Evolutionary conservation across 2,113 vertebrate genomes (phyloP).

Genomic region (Dolichotis patagonum): DNA sequence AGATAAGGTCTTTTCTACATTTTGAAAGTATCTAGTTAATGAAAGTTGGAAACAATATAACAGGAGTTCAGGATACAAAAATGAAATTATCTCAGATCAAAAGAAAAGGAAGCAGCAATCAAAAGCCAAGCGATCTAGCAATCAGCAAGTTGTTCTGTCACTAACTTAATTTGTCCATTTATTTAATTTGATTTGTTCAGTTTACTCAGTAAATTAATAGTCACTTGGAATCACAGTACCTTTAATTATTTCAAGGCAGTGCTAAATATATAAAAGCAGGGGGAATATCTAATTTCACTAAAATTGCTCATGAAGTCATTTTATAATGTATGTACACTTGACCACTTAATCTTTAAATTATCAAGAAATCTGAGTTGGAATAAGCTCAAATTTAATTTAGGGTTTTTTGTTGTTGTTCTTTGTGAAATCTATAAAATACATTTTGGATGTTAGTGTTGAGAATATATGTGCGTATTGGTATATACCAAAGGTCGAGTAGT

Average conservation of each 20-base stretch:
- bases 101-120: slow-evolving; percentile 60
- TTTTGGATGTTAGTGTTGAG: slow-evolving; percentile 1
- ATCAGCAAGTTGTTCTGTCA: slow-evolving; percentile 67
- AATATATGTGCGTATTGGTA: neutral
- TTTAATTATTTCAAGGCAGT: slow-evolving; percentile 78
- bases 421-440: neutral
- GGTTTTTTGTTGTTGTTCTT: neutral
- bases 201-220: slow-evolving; percentile 77
- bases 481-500: neutral
- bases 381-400: slow-evolving; percentile 19
- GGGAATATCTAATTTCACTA: slow-evolving; percentile 71
- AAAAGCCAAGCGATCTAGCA: slow-evolving; percentile 44
- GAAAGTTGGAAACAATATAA: slow-evolving; percentile 65
- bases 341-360: slow-evolving; percentile 46
- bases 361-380: slow-evolving; percentile 56
- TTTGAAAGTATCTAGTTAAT: slow-evolving; percentile 26
- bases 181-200: slow-evolving; percentile 77
- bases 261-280: slow-evolving; percentile 32
- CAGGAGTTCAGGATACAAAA: slow-evolving; percentile 37
- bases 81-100: slow-evolving; percentile 60
- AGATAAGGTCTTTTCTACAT: slow-evolving; percentile 54
- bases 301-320: slow-evolving; percentile 61
- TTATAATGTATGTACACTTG: slow-evolving; percentile 47
- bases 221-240: slow-evolving; percentile 64
- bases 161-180: slow-evolving; percentile 77